Percentiles rank a stretch among this genome's conserved stretches.
phyloP scores from a whole-genome alignment of 1,140 invertebrate genomes.

The Cotesia chilonis region DNA sequence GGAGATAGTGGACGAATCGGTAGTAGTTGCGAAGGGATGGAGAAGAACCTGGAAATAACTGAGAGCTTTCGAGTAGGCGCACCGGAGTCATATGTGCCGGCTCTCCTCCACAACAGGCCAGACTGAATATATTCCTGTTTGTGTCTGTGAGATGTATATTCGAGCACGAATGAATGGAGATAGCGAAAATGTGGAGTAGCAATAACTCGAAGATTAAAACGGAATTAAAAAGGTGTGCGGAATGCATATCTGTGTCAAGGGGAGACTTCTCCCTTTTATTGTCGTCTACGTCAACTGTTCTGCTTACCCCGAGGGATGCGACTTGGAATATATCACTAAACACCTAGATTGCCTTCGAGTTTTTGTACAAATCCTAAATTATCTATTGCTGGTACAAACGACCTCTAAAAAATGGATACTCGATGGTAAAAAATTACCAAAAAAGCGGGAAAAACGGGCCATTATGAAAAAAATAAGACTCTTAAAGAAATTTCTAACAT shows the following conservation, averaged over 20 bases:
- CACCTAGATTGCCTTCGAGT: constrained; percentile 28
- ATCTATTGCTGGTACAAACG: neutral
- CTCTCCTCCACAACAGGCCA: constrained; percentile 15
- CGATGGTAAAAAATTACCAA: too few relatives aligned
- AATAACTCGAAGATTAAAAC: constrained; percentile 65
- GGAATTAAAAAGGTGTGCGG: constrained; percentile 62
- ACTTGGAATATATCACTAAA: constrained; percentile 22
- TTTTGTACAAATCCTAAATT: neutral
- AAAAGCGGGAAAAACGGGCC: too few relatives aligned
- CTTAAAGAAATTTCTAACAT: too few relatives aligned
- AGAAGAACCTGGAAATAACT: constrained; percentile 13
- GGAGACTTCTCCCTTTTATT: constrained; percentile 29
- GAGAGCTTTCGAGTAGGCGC: constrained; percentile 1
- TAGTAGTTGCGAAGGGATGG: constrained; percentile 4
- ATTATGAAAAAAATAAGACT: too few relatives aligned
- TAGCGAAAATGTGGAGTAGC: constrained; percentile 45
- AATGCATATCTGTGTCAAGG: constrained; percentile 61
- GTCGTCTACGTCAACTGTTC: constrained; percentile 1
- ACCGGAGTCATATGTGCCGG: constrained; percentile 36
- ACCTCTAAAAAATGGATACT: too few relatives aligned
- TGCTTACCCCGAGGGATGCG: constrained; percentile 21
- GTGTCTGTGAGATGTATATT: constrained; percentile 27
- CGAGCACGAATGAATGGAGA: constrained; percentile 39
- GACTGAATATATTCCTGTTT: constrained; percentile 6
- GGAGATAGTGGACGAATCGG: constrained; percentile 18